Evolutionary conservation across 2,113 vertebrate species (phyloP).

Genomic region (Micromys minutus): DNA sequence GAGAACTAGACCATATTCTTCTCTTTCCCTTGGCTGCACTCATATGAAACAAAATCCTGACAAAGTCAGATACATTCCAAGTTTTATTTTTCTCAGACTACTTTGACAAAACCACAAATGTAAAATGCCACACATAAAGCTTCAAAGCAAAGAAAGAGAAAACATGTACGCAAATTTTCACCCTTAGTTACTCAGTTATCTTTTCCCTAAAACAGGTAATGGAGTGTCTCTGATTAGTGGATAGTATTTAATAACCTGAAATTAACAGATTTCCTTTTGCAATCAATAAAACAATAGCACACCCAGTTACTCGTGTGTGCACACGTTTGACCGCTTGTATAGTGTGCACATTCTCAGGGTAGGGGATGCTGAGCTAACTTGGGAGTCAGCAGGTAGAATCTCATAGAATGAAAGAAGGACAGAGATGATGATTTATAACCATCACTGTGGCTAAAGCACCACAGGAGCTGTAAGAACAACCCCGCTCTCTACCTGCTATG

Average conservation of each 20-base stretch:
- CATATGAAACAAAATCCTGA: not conserved
- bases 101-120: not conserved
- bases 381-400: not conserved
- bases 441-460: too few relatives aligned
- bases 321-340: not conserved
- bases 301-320: not conserved
- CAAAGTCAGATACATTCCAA: not conserved
- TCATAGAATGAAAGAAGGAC: not conserved
- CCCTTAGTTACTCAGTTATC: not conserved
- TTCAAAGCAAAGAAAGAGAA: not conserved
- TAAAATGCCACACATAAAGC: not conserved
- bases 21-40: not conserved
- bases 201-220: constrained; percentile 11
- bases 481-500: not conserved
- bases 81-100: not conserved
- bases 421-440: too few relatives aligned
- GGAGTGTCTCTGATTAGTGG: not conserved
- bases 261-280: not conserved
- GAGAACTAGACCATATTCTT: not conserved
- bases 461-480: not conserved
- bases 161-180: not conserved
- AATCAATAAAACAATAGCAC: not conserved
- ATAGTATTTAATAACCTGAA: not conserved
- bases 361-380: not conserved
- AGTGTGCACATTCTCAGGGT: not conserved